Base-by-base conservation (phyloP, 2,797 vertebrate species). In the Tinamus major region DNA sequence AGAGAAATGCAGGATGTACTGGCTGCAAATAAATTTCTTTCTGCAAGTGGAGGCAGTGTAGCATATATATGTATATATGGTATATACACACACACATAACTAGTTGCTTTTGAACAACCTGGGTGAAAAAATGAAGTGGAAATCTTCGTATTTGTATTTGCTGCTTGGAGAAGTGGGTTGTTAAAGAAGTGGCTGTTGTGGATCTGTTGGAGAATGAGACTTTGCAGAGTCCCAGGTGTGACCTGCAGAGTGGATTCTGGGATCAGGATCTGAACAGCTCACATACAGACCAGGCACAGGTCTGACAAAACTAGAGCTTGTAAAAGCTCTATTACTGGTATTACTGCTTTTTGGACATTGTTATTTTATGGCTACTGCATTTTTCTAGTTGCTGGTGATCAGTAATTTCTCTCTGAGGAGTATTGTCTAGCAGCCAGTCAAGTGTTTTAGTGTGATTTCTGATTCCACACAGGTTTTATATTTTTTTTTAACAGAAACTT, bases 351-450 rank as follows among this genome's bases (percentile, higher is more conserved):
- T 70, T 46, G 5, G 31, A 63, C 23, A 11, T 15, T 58, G 29
- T 55, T 31, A 55, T 56, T 56, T 31, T 17, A n/a, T 56, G 53
- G 53, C 17, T 56, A n/a, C 29, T n/a, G 53, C 29, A n/a, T 19
- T n/a, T 56, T 19, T 56, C 29, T 56, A 56, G 53, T n/a, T 56
- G 53, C 29, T 23, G 18, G 29, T 10, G 29, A 55, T 55, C 5
- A 46, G 31, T 26, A 59, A 51, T 14, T 64, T 21, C 58, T 31
- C 9, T 5, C 33, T 2, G 14, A 3, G 15, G 14, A 75, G 12
- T 8, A 4, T 29, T 7, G 6, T 10, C 9, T 5, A 63, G 7
- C 6, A 53, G 35, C 1, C 3, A 81, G 8, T 10, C 5, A 67
- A 46, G 7, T 5, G 2, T 9, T 59, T 59, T 56, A 39, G 3